These are phyloP conservation scores for Ornithorhynchus anatinus DNA, from an alignment of 2,113 vertebrate species.

Conservation along the genomic window DNA sequence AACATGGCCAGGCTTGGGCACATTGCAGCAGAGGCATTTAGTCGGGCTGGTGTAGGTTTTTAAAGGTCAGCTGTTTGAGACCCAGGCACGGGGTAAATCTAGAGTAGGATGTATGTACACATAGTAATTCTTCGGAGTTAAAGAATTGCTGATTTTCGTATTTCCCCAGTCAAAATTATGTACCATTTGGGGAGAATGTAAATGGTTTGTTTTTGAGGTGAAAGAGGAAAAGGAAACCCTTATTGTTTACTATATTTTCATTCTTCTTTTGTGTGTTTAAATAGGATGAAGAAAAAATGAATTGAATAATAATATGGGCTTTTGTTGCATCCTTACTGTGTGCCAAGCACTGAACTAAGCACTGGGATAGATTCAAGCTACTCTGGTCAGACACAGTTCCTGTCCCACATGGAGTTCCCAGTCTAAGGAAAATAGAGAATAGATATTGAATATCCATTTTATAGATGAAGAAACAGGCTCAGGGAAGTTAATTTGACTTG, in stretches of 20 bases:
- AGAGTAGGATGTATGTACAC: constrained; percentile 16
- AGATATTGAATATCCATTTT: too few relatives aligned
- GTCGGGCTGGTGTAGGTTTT: constrained; percentile 31
- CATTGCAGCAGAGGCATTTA: constrained; percentile 14
- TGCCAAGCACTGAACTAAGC: too few relatives aligned
- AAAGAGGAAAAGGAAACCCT: neutral
- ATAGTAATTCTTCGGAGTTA: constrained; percentile 37
- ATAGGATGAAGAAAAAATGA: constrained; percentile 26
- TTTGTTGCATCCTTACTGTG: too few relatives aligned
- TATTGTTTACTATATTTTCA: constrained; percentile 25
- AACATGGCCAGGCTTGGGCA: constrained; percentile 20
- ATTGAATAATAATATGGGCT: constrained; percentile 13
- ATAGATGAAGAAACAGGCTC: too few relatives aligned
- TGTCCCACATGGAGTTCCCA: too few relatives aligned
- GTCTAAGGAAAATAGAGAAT: too few relatives aligned
- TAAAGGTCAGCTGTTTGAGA: constrained; percentile 40
- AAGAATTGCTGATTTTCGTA: constrained; percentile 32
- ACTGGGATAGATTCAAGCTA: too few relatives aligned
- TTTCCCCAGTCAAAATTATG: constrained; percentile 31
- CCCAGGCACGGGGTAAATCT: constrained; percentile 38
- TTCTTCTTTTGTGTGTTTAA: constrained; percentile 20
- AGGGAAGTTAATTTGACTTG: too few relatives aligned
- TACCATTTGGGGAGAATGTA: constrained; percentile 22
- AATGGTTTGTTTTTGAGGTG: neutral
- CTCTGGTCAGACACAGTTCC: too few relatives aligned